Conservation (phyloP, 1,140 invertebrate species). For the Lucilia cuprina region DNA sequence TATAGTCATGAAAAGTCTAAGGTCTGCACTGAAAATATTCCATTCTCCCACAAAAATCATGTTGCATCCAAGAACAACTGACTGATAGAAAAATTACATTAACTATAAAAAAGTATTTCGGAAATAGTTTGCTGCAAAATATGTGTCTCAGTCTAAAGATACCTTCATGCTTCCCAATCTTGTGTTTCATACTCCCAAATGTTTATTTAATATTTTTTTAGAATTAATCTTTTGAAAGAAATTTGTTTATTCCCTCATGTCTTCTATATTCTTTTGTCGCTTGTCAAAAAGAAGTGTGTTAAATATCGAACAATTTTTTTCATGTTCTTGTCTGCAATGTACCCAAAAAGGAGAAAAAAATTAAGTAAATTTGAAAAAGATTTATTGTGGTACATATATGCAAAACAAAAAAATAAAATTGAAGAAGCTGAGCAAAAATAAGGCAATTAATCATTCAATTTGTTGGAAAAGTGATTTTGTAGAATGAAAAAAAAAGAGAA, state of each 20-base stretch:
- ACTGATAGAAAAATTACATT: too few species aligned
- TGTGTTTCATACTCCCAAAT: background rate
- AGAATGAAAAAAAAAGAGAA: background rate
- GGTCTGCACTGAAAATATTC: too few species aligned
- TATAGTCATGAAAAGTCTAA: too few species aligned
- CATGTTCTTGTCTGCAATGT: background rate
- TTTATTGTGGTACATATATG: background rate
- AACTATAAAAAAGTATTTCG: too few species aligned
- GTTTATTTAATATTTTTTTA: background rate
- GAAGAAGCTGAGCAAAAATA: background rate
- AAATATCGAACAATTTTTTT: background rate
- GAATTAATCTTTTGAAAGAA: background rate
- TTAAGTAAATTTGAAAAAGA: background rate
- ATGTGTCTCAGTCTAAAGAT: too few species aligned
- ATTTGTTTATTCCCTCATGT: background rate
- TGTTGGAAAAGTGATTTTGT: background rate
- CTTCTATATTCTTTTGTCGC: background rate
- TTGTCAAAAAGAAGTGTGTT: background rate
- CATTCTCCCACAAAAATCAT: too few species aligned
- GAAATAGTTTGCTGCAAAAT: too few species aligned
- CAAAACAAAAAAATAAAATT: background rate
- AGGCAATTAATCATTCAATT: constrained; percentile 12
- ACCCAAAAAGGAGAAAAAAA: background rate
- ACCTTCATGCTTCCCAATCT: background rate
- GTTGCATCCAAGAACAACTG: too few species aligned